Base-by-base conservation (phyloP, 2,113 vertebrate species). In the Phalacrocorax brasilianus region DNA sequence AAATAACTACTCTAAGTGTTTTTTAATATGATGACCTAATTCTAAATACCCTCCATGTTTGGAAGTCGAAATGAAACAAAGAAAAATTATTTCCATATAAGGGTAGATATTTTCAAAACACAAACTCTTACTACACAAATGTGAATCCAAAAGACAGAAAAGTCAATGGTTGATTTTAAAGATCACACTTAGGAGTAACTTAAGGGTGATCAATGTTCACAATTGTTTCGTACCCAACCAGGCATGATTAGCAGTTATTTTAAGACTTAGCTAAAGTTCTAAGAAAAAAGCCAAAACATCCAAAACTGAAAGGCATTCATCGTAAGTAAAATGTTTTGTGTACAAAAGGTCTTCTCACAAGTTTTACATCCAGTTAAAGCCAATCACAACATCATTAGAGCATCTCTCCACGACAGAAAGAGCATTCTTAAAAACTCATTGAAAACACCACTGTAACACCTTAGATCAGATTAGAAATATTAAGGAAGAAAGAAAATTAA, bases 31-130 rank as follows among this genome's bases (percentile, higher is more conserved):
- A 95, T 95, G 88, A 95, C 11, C 76, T 95, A 91, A 95, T 92
- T 86, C 75, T 71, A 92, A 94, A 80, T 92, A 93, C 20, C 47
- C 84, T 80, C 83, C 55, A 50, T 42, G 1, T 93, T 66, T 91
- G 38, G 82, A 97, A 91, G 59, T 71, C 68, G 91, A 95, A 95
- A 90, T 44, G 85, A 93, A 93, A 92, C 86, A 55, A 94, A 85
- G 93, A 91, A 28, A 70, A 91, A 81, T 33, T 88, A 83, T 88
- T 93, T 84, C 94, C 76, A 59, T 88, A 62, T 80, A 95, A 86
- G 95, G 79, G 28, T 26, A 93, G 28, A 62, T 77, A 67, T 75
- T 94, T 92, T 80, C 72, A 86, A 88, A 95, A 95, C 79, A 92
- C 14, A 70, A 86, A n/a, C 53, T 80, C 50, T 93, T 33, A 55